Percentiles rank a stretch among this genome's conserved stretches.
Conservation (phyloP, 1,140 invertebrate species). For the Apocrypta bakeri region DNA sequence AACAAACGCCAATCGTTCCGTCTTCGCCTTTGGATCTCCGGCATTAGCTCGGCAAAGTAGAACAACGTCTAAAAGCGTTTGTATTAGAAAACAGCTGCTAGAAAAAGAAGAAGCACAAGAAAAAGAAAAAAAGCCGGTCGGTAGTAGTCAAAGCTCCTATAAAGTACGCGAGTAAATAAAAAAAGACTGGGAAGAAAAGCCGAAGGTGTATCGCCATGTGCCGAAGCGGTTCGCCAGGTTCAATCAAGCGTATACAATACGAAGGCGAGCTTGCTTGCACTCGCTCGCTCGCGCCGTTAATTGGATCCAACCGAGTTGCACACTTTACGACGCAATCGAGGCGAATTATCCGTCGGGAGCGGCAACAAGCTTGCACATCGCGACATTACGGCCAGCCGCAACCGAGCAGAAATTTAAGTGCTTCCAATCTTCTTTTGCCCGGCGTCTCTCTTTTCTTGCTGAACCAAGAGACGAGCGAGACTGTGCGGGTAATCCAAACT, state of each 20-base stretch:
- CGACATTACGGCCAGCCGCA: background rate
- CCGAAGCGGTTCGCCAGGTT: background rate
- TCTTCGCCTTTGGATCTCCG: background rate
- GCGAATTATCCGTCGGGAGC: slow-evolving; percentile 40
- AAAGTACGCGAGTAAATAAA: slow-evolving; percentile 8
- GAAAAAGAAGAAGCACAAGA: background rate
- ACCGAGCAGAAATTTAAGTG: slow-evolving; percentile 26
- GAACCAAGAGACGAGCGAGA: background rate
- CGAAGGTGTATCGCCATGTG: slow-evolving; percentile 24
- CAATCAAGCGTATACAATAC: slow-evolving; percentile 30
- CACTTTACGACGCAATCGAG: slow-evolving; percentile 47
- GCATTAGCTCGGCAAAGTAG: background rate
- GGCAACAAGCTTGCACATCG: slow-evolving; percentile 16
- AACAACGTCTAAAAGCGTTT: too few relatives aligned
- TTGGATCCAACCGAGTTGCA: slow-evolving; percentile 36
- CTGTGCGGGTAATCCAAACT: slow-evolving; percentile 1
- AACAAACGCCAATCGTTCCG: background rate
- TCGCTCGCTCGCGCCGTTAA: slow-evolving; percentile 43
- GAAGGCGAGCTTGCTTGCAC: background rate
- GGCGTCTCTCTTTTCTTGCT: background rate
- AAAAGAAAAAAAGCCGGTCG: background rate
- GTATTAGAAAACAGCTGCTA: background rate
- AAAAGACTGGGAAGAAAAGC: background rate
- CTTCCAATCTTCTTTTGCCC: background rate
- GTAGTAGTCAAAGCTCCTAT: background rate